phyloP scores from a whole-genome alignment of 2,113 vertebrate species.

The Crotophaga sulcirostris region DNA sequence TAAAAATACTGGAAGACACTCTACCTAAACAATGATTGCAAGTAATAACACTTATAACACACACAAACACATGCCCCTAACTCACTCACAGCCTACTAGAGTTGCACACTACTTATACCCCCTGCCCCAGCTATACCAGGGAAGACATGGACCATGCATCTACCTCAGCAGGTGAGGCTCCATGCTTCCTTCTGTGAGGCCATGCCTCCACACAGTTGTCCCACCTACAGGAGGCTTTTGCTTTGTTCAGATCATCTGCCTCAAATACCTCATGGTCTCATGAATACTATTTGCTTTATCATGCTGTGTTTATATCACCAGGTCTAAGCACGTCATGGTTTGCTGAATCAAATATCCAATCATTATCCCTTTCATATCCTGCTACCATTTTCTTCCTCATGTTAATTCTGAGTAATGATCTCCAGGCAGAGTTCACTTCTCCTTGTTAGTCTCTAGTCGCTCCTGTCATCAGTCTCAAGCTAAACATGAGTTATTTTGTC shows the following conservation, averaged over 20 bases:
- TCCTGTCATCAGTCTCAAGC: not conserved
- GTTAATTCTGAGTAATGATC: not conserved
- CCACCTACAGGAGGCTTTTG: not conserved
- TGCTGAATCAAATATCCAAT: not conserved
- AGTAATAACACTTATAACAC: not conserved
- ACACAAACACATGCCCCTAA: not conserved
- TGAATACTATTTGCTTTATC: not conserved
- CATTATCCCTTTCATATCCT: not conserved
- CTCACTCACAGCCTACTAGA: not conserved
- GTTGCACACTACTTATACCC: rapidly evolving
- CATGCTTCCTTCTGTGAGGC: not conserved
- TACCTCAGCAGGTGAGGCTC: not conserved
- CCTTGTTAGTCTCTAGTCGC: not conserved
- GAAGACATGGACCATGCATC: not conserved
- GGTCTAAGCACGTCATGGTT: not conserved
- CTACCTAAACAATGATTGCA: not conserved
- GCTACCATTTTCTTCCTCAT: not conserved
- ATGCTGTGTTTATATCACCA: not conserved
- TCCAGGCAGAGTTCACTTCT: not conserved
- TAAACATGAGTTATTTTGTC: not conserved
- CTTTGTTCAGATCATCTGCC: not conserved
- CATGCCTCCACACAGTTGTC: not conserved
- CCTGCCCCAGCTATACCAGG: rapidly evolving
- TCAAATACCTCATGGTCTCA: not conserved
- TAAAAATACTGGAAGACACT: not conserved